phyloP scores from a whole-genome alignment of 2,888 invertebrate genomes.

The Noctuana brunneofusca region DNA sequence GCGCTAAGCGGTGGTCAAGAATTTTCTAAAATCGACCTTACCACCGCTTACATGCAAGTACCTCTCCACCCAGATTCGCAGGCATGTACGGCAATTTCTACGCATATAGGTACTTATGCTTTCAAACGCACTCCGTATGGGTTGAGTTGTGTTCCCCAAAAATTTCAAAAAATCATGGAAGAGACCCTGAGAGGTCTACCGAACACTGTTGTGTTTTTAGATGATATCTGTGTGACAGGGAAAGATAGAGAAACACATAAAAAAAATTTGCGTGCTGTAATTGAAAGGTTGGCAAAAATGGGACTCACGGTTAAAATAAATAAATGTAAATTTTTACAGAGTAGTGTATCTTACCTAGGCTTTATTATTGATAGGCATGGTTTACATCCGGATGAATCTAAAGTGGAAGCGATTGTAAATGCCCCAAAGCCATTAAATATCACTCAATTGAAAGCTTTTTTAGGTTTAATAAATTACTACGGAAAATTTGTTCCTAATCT shows the following conservation, averaged over 20 bases:
- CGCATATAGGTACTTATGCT: conserved; percentile 36
- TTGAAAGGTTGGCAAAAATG: neutral
- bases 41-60: conserved; percentile 2
- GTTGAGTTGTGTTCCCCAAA: neutral
- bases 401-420: conserved; percentile 9
- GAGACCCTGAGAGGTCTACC: neutral
- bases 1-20: conserved; percentile 7
- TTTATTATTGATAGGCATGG: conserved; percentile 1
- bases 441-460: conserved; percentile 37
- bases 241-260: conserved; percentile 1
- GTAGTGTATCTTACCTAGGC: neutral
- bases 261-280: neutral
- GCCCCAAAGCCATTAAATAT: conserved; percentile 36
- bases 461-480: conserved; percentile 40
- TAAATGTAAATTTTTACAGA: conserved; percentile 1
- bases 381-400: neutral
- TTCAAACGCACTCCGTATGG: conserved; percentile 5
- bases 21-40: conserved; percentile 31
- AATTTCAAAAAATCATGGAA: neutral
- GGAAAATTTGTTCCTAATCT: conserved; percentile 39
- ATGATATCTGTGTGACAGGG: neutral
- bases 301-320: neutral
- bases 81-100: conserved; percentile 35
- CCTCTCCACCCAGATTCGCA: conserved; percentile 34
- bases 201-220: neutral